phyloP scores from a whole-genome alignment of 2,113 vertebrate genomes.

The Lucifuga dentata region DNA sequence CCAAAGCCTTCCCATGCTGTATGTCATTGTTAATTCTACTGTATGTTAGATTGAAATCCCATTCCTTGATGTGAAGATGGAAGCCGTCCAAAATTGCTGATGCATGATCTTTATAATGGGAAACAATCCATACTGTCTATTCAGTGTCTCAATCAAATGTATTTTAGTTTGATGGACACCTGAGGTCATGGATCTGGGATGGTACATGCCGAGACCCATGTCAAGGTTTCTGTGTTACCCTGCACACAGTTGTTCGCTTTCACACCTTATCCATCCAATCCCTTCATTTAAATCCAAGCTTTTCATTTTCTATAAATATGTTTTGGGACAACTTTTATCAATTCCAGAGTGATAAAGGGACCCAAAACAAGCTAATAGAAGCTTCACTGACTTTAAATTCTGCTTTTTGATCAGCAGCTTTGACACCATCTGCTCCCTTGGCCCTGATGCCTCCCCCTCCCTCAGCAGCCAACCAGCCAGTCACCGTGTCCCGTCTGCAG shows the following conservation, averaged over 20 bases:
- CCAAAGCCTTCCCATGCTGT: conserved; percentile 38
- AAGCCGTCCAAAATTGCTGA: conserved; percentile 48
- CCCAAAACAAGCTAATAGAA: neutral
- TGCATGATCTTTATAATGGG: conserved; percentile 14
- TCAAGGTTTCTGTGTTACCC: neutral
- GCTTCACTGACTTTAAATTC: neutral
- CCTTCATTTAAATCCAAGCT: neutral
- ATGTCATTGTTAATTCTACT: conserved; percentile 40
- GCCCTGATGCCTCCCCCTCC: conserved; percentile 86
- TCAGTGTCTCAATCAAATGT: neutral
- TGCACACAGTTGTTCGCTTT: no score
- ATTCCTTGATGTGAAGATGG: conserved; percentile 42
- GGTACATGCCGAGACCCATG: no score
- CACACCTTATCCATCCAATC: neutral
- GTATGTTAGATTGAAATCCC: conserved; percentile 33
- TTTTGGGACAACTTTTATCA: conserved; percentile 58
- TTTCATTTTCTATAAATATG: neutral
- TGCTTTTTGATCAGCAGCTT: conserved; percentile 66
- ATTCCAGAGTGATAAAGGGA: neutral
- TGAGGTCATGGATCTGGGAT: neutral
- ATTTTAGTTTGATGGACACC: neutral
- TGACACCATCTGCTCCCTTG: conserved; percentile 84
- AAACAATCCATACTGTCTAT: neutral
- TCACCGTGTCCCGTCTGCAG: conserved; percentile 88
- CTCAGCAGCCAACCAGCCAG: conserved; percentile 84